phyloP scores from a whole-genome alignment of 2,888 invertebrate species.

The Philhelius pedissequus region DNA sequence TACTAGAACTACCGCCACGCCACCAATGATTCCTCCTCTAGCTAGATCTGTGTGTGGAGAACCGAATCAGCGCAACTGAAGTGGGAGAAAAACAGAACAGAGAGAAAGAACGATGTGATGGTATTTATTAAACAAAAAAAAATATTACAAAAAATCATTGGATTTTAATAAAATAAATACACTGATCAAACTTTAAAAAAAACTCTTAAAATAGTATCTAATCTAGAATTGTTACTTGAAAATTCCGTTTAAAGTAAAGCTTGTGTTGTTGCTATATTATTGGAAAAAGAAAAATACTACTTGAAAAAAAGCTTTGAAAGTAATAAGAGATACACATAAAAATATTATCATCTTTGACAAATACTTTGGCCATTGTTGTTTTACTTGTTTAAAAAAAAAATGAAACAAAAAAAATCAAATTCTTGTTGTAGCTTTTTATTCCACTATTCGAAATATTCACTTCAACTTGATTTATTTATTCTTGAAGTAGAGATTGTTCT shows the following conservation, averaged over 20 bases:
- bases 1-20: slow-evolving; percentile 13
- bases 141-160: slow-evolving; percentile 58
- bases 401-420: slow-evolving; percentile 34
- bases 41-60: slow-evolving; percentile 41
- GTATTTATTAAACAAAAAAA: slow-evolving; percentile 72
- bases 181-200: slow-evolving; percentile 60
- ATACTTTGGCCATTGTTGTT: slow-evolving; percentile 68
- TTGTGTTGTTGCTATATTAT: slow-evolving; percentile 65
- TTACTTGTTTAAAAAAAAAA: slow-evolving; percentile 35
- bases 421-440: slow-evolving; percentile 60
- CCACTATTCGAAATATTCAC: slow-evolving; percentile 57
- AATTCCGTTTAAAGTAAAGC: slow-evolving; percentile 65
- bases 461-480: slow-evolving; percentile 38
- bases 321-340: slow-evolving; percentile 15
- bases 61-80: slow-evolving; percentile 48
- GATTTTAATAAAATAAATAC: slow-evolving; percentile 56
- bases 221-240: slow-evolving; percentile 52
- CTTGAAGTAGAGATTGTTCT: slow-evolving; percentile 56
- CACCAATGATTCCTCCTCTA: slow-evolving; percentile 58
- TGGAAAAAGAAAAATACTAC: slow-evolving; percentile 52
- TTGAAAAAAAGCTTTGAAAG: slow-evolving; percentile 45
- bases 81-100: slow-evolving; percentile 27
- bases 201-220: slow-evolving; percentile 38
- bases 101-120: slow-evolving; percentile 69
- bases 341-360: slow-evolving; percentile 55